A percentile compares a stretch with the other conserved stretches of the same genome.
phyloP scores from a whole-genome alignment of 2,888 invertebrate genomes.

The Gymnocheta viridis region DNA sequence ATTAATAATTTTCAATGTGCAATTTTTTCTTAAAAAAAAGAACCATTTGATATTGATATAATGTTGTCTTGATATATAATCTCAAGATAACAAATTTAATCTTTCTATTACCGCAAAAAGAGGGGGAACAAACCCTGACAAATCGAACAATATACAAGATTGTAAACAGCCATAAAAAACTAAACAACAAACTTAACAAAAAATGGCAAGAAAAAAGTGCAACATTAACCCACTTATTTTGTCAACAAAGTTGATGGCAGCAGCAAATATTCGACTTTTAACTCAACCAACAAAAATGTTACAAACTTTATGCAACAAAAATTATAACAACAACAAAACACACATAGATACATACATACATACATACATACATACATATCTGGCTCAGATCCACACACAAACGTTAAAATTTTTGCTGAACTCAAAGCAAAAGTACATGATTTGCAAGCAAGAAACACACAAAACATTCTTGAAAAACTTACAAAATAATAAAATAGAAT shows the following conservation, averaged over 20 bases:
- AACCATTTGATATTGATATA: conserved; percentile 36
- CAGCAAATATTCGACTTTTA: conserved; percentile 55
- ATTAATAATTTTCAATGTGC: neutral
- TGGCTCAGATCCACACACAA: neutral
- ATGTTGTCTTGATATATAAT: conserved; percentile 47
- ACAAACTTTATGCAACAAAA: conserved; percentile 30
- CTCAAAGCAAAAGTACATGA: conserved; percentile 25
- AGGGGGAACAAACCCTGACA: neutral
- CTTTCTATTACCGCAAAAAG: conserved; percentile 29
- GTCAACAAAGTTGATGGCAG: conserved; percentile 49
- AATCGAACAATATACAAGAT: conserved; percentile 13
- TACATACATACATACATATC: neutral
- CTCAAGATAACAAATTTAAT: conserved; percentile 49
- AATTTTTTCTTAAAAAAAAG: neutral
- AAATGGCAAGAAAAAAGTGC: neutral
- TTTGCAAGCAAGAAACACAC: conserved; percentile 39
- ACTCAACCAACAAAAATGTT: conserved; percentile 40
- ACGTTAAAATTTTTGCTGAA: neutral
- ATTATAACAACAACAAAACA: neutral
- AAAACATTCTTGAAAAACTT: conserved; percentile 34
- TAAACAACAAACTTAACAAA: neutral
- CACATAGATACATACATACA: neutral
- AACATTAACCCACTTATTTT: conserved; percentile 60
- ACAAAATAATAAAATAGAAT: conserved; percentile 32
- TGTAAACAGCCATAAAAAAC: neutral